These are phyloP conservation scores for Zaprionus lachaisei DNA, from an alignment of 1,140 invertebrate genomes.

Conservation along the genomic window DNA sequence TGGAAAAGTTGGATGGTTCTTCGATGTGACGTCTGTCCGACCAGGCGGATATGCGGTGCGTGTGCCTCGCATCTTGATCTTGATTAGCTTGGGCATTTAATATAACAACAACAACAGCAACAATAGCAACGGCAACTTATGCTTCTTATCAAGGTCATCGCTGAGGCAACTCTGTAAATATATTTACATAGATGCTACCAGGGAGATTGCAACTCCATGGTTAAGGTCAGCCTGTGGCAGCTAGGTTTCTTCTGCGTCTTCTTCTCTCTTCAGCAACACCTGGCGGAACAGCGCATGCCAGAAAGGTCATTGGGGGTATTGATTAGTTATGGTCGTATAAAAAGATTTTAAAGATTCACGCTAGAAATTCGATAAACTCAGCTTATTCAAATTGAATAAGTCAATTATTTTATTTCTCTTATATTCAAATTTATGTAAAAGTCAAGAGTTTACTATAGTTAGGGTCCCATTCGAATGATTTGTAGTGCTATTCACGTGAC, in stretches of 20 bases:
- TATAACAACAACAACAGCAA: background rate
- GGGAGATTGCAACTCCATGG: conserved; percentile 46
- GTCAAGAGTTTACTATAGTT: background rate
- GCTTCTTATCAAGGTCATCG: conserved; percentile 38
- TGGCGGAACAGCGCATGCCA: background rate
- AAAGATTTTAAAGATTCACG: too few relatives aligned
- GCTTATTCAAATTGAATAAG: too few relatives aligned
- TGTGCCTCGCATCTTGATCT: conserved; percentile 32
- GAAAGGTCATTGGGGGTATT: background rate
- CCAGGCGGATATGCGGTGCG: conserved; percentile 42
- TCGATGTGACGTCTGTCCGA: conserved; percentile 5
- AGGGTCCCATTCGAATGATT: background rate
- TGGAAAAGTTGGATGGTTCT: conserved; percentile 19
- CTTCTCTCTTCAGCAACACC: background rate
- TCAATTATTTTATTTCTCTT: background rate
- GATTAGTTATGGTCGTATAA: background rate
- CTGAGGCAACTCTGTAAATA: conserved; percentile 42
- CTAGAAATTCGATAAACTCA: too few relatives aligned
- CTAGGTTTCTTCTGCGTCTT: background rate
- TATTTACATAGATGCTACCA: conserved; percentile 52
- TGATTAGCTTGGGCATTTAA: conserved; percentile 40
- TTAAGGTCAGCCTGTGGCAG: conserved; percentile 48
- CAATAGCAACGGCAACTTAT: background rate
- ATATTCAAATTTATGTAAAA: background rate
- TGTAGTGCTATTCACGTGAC: background rate